Base-by-base conservation (phyloP, 2,113 vertebrate species). In the Alethe castanea region DNA sequence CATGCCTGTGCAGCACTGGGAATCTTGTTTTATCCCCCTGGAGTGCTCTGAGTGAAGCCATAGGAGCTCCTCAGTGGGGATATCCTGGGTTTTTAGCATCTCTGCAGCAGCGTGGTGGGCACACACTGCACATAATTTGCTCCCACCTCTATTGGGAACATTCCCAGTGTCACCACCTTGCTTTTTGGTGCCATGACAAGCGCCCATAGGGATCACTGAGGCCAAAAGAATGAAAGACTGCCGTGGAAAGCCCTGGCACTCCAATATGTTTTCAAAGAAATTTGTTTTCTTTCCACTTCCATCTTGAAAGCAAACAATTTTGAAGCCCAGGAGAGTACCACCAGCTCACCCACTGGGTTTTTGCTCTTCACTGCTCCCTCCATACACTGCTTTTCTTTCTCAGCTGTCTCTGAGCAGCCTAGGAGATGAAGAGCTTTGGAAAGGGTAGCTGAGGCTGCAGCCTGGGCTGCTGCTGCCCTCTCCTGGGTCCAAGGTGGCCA, bases 401-500 rank as follows among this genome's bases (percentile, higher is more conserved):
- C 40, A 35, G 53, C 31, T 16, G 64, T 15, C 24, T 35, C 19
- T 15, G n/a, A 57, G n/a, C 45, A 14, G 60, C 29, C 72, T 14
- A 9, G 9, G 78, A 61, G 64, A 11, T 7, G 33, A 72, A 15
- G 22, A 81, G 66, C 62, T 88, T 71, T 5, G 2, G 38, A 16
- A 67, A 31, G 61, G 29, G 38, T 19, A 28, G 71, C 70, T 57
- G 90, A 67, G 71, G 52, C 86, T 94, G 70, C 86, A 95, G 85
- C 73, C 40, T 74, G 82, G 50, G 81, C 91, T 94, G 87, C 79
- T 97, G 76, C 95, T 95, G 94, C 96, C 97, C 96, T 92, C 97
- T 97, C 89, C 96, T 97, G 97, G 96, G 88, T 94, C 56, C 10
- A 16, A 92, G 65, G 29, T 35, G 64, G 36, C 45, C 61, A 64